These are phyloP conservation scores for Xyliphius kryptos DNA, from an alignment of 2,113 vertebrate genomes.

Conservation along the genomic window DNA sequence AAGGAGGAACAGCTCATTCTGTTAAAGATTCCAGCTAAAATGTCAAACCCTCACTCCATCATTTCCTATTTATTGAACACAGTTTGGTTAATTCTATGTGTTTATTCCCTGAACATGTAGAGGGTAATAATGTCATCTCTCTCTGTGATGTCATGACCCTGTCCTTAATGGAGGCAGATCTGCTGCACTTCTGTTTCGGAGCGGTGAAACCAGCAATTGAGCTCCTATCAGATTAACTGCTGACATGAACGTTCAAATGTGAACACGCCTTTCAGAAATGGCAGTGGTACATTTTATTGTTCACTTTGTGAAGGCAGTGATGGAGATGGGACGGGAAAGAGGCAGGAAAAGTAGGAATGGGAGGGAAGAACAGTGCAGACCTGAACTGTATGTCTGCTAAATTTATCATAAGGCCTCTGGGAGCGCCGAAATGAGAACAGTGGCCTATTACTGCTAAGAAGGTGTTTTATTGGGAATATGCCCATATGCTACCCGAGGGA, in stretches of 20 bases:
- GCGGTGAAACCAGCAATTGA: neutral
- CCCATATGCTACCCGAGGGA: conserved; percentile 65
- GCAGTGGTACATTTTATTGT: no score
- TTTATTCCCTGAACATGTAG: conserved; percentile 20
- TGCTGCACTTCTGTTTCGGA: neutral
- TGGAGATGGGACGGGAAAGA: neutral
- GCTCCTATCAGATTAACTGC: no score
- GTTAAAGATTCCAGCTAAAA: neutral
- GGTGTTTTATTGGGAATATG: conserved; percentile 87
- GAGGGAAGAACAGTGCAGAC: conserved; percentile 50
- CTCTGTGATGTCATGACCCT: conserved; percentile 2
- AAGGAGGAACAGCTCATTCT: conserved; percentile 11
- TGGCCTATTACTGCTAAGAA: conserved; percentile 86
- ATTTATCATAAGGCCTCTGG: conserved; percentile 82
- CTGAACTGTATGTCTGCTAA: conserved; percentile 80
- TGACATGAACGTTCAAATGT: no score
- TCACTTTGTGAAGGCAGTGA: neutral
- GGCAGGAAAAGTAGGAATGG: conserved; percentile 20
- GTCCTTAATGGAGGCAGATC: conserved; percentile 1
- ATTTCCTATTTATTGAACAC: neutral
- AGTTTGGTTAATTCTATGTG: conserved; percentile 1
- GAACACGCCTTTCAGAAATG: no score
- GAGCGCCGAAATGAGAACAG: conserved; percentile 81
- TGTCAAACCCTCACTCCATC: neutral
- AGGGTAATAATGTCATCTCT: conserved; percentile 18